Evolutionary conservation across 1,140 invertebrate genomes (phyloP), one percentile per base, ranked within the genome.

Genomic region (Rhopalosiphum padi): DNA sequence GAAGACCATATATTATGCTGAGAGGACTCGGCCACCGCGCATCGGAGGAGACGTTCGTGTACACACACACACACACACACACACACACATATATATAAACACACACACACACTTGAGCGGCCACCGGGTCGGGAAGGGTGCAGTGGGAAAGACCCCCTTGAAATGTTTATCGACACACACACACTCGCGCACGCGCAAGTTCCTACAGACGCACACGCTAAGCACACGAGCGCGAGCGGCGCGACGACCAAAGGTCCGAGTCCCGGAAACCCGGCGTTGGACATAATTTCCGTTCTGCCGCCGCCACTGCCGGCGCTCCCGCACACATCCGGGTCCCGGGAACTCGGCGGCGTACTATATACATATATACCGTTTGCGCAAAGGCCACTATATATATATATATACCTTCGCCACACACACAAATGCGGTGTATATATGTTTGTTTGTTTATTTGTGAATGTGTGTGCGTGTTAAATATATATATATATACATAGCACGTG

Each of bases 91-190:
- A 35, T 82, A 5, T 82, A 30, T 82, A 30, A 35, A n/a, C 35
- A 37, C 37, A 37, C 37, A 37, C 37, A 41, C 37, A 41, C 9
- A 41, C 37, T 25, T 43, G 23, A 30, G 25, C 41, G 41, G 30
- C 11, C 25, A 43, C 11, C 25, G 85, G 9, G 25, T 48, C 23
- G 8, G 30, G 2, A 25, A 9, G 51, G 48, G n/a, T 15, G 43
- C 21, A 22, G 48, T 9, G 43, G 35, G 7, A 51, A 8, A 55
- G 37, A 60, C 37, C 51, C 88, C 88, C 51, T 90, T 37, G 88
- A 90, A 90, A 90, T 90, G 88, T 90, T 90, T 90, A 90, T 90
- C 88, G 88, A 90, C 88, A 60, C 88, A 41, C 86, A 30, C 43
- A 55, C 23, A 60, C 55, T 15, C 55, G 11, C 55, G 35, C n/a